A percentile compares a stretch with the other conserved stretches of the same genome.
Conservation (phyloP, 92 coral and sea anemone genomes). For the Isaurus tuberculatus region DNA sequence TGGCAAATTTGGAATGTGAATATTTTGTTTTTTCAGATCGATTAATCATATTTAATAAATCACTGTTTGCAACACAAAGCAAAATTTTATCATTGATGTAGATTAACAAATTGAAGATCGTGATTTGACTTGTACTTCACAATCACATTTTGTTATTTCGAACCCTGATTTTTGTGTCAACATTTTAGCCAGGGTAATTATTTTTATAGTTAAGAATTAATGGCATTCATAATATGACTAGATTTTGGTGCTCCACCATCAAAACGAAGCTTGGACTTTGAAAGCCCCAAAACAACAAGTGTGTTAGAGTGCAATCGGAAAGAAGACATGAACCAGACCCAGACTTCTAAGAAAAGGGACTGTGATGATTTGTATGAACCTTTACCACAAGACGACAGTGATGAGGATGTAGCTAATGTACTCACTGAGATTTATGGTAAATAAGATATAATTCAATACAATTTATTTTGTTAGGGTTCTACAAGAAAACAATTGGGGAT, state of each 20-base stretch:
- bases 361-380: constrained; percentile 79
- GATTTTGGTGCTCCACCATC: constrained; percentile 68
- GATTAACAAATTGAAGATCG: too few species aligned
- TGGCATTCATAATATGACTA: neutral
- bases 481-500: too few species aligned
- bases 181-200: too few species aligned
- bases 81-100: too few species aligned
- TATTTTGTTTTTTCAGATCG: too few species aligned
- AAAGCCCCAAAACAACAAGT: constrained; percentile 27
- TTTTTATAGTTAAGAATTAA: too few species aligned
- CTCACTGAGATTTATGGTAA: constrained; percentile 40
- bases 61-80: too few species aligned
- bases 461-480: neutral
- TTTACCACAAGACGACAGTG: constrained; percentile 72
- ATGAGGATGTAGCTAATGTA: constrained; percentile 42
- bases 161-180: too few species aligned
- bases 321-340: neutral
- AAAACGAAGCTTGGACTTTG: constrained; percentile 67
- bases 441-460: neutral
- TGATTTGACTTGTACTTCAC: too few species aligned
- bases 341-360: constrained; percentile 67
- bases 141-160: too few species aligned
- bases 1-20: too few species aligned
- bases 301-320: constrained; percentile 23
- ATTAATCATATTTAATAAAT: too few species aligned